These are phyloP conservation scores for Alfaro cultratus DNA, from an alignment of 2,797 vertebrate species.

Conservation along the genomic window DNA sequence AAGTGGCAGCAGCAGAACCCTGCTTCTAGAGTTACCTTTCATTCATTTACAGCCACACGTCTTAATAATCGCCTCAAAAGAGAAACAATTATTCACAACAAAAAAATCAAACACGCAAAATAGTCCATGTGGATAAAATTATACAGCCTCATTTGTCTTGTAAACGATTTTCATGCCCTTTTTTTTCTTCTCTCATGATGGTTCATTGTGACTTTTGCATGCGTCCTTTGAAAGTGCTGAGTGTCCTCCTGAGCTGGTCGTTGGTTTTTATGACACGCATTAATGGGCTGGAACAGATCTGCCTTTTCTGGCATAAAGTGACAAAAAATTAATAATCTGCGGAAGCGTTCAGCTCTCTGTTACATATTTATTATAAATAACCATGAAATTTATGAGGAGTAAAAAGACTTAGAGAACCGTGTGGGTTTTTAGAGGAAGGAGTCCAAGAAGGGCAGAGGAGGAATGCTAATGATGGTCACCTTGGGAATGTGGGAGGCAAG, in stretches of 20 bases:
- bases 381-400: constrained; percentile 28
- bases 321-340: constrained; percentile 16
- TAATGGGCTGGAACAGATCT: constrained; percentile 37
- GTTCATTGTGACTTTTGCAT: constrained; percentile 10
- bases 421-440: constrained; percentile 15
- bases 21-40: neutral
- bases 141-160: neutral
- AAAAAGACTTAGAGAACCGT: constrained; percentile 2
- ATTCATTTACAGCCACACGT: neutral
- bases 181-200: neutral
- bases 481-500: constrained; percentile 8
- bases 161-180: neutral
- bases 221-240: constrained; percentile 49
- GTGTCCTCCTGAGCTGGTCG: constrained; percentile 21
- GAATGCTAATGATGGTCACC: constrained; percentile 9
- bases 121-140: neutral
- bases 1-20: neutral
- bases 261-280: constrained; percentile 50
- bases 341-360: constrained; percentile 26
- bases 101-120: neutral
- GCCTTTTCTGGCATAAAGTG: constrained; percentile 42
- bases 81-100: neutral
- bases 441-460: neutral
- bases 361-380: constrained; percentile 40
- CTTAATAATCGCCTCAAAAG: neutral